These are phyloP conservation scores for Andrena bucephala DNA, from an alignment of 2,888 invertebrate genomes.

Conservation along the genomic window DNA sequence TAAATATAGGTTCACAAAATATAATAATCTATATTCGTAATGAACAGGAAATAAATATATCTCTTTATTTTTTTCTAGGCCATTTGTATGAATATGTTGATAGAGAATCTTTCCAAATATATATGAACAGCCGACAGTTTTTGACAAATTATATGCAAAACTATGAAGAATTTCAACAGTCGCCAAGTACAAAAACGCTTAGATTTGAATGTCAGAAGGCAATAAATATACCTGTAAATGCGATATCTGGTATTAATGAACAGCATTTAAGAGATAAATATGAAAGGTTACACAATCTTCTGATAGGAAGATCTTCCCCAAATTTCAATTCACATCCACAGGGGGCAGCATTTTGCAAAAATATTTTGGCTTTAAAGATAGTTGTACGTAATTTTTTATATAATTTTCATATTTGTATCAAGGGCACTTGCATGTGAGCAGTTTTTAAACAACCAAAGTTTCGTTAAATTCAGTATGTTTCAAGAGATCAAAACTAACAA, in stretches of 20 bases:
- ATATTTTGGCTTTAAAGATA: conserved; percentile 90
- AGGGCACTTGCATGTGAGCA: neutral
- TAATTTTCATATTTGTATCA: conserved; percentile 4
- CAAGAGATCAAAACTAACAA: neutral
- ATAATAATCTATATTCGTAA: neutral
- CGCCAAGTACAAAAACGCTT: conserved; percentile 90
- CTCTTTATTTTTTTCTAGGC: conserved; percentile 35
- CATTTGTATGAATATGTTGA: conserved; percentile 55
- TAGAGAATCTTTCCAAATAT: conserved; percentile 86
- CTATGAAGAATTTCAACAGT: conserved; percentile 88
- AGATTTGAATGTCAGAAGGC: conserved; percentile 94
- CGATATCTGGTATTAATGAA: conserved; percentile 91
- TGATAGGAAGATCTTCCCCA: conserved; percentile 89
- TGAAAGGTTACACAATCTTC: conserved; percentile 89
- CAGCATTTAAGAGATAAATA: conserved; percentile 92
- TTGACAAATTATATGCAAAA: conserved; percentile 87
- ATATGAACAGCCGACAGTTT: conserved; percentile 87
- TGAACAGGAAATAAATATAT: neutral
- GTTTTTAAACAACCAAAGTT: neutral
- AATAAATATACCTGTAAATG: conserved; percentile 94
- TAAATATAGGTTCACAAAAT: neutral
- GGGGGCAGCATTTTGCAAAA: conserved; percentile 89
- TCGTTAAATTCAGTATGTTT: neutral
- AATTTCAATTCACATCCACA: conserved; percentile 90
- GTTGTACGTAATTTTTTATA: conserved; percentile 86